phyloP scores from a whole-genome alignment of 2,113 vertebrate genomes.

The Zosterops lateralis region DNA sequence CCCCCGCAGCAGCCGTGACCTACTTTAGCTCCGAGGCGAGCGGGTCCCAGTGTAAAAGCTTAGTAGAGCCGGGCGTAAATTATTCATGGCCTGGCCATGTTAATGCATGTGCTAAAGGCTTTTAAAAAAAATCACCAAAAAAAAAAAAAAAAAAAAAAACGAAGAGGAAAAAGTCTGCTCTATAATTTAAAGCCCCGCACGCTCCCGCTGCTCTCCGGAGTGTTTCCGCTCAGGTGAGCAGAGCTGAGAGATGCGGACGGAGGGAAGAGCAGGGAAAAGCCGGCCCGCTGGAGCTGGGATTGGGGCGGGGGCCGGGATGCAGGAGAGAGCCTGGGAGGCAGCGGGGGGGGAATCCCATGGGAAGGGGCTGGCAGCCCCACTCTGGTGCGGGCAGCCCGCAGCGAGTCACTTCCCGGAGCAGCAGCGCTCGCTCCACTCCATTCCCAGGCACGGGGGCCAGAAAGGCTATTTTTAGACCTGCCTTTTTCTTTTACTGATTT shows the following conservation, averaged over 20 bases:
- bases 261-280: too few species aligned
- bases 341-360: accelerated
- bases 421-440: accelerated
- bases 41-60: not conserved
- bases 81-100: conserved; percentile 52
- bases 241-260: not conserved
- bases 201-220: not conserved
- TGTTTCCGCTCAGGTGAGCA: conserved; percentile 32
- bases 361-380: not conserved
- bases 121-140: not conserved
- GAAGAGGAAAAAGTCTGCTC: not conserved
- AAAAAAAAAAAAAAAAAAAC: not conserved
- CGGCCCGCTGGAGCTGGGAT: not conserved
- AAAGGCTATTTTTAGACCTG: not conserved
- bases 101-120: conserved; percentile 55
- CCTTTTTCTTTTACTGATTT: not conserved
- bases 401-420: not conserved
- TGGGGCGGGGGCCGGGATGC: not conserved
- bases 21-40: conserved; percentile 5
- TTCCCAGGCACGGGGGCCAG: conserved; percentile 12
- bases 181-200: conserved; percentile 58
- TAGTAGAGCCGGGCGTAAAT: not conserved
- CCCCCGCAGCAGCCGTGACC: conserved; percentile 20
- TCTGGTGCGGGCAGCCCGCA: accelerated
- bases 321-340: accelerated